Conservation (phyloP, 2,888 invertebrate genomes). For the Campoplex nolae region DNA sequence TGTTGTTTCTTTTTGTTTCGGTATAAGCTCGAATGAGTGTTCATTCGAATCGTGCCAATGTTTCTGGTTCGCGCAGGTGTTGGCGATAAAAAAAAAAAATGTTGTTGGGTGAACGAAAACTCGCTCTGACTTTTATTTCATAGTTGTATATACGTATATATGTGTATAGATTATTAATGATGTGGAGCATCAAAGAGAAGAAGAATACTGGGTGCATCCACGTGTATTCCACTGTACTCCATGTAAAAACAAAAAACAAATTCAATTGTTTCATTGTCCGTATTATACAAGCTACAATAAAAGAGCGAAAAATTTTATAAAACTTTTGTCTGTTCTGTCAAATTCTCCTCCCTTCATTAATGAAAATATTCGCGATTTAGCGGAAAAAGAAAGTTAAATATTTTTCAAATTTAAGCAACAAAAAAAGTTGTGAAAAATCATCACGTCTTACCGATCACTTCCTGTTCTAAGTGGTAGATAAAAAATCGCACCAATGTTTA, state of each 20-base stretch:
- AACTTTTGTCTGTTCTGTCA: constrained; percentile 19
- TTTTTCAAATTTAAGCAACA: neutral
- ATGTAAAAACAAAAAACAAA: constrained; percentile 48
- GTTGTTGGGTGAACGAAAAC: constrained; percentile 49
- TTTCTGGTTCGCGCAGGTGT: constrained; percentile 26
- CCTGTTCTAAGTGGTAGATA: neutral
- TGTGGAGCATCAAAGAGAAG: constrained; percentile 44
- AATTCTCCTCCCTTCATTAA: neutral
- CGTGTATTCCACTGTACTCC: constrained; percentile 61
- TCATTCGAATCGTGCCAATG: constrained; percentile 36
- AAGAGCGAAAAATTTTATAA: constrained; percentile 58
- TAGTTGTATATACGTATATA: constrained; percentile 65
- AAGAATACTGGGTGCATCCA: constrained; percentile 21
- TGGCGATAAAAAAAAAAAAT: constrained; percentile 15
- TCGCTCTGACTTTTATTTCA: constrained; percentile 53
- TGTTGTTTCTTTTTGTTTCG: constrained; percentile 11
- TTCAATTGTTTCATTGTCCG: constrained; percentile 64
- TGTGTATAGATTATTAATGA: constrained; percentile 59
- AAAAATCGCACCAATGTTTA: neutral
- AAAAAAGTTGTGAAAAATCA: neutral
- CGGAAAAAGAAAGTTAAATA: neutral
- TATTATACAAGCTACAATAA: constrained; percentile 61
- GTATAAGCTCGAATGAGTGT: constrained; percentile 3
- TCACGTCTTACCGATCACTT: neutral
- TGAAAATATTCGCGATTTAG: neutral